Conservation (phyloP, 2,113 vertebrate genomes). For the Tympanuchus pallidicinctus region DNA sequence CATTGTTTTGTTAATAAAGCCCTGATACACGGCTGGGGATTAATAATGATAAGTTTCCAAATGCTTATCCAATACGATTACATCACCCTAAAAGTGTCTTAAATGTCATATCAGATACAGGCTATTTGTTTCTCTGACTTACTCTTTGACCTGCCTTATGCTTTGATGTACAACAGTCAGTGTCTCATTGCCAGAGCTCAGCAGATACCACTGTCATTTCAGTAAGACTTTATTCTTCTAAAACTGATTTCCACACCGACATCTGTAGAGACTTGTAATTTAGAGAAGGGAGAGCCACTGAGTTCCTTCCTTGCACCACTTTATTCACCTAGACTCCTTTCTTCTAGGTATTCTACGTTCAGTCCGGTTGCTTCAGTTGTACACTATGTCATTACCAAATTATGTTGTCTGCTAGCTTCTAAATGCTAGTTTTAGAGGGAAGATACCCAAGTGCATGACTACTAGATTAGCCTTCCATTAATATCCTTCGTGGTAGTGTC, state of each 20-base stretch:
- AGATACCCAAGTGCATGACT: not conserved
- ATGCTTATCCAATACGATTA: too few species aligned
- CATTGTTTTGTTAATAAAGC: not conserved
- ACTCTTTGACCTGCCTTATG: not conserved
- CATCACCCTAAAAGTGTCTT: not conserved
- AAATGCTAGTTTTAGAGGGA: not conserved
- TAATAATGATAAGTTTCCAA: not conserved
- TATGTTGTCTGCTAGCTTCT: not conserved
- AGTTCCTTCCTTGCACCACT: not conserved
- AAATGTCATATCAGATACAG: not conserved
- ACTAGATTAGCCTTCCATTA: not conserved
- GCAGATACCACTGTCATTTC: accelerated
- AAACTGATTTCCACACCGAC: not conserved
- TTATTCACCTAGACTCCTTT: accelerated
- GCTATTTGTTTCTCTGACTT: not conserved
- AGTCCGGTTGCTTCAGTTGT: not conserved
- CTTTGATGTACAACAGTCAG: not conserved
- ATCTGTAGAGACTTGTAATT: not conserved
- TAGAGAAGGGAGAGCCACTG: accelerated
- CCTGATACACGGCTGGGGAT: accelerated
- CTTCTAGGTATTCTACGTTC: not conserved
- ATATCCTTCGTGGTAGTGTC: not conserved
- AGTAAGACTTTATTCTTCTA: not conserved
- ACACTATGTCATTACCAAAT: not conserved
- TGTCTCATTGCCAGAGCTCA: not conserved